These are phyloP conservation scores for Cariama cristata DNA, from an alignment of 2,113 vertebrate species.

Conservation along the genomic window DNA sequence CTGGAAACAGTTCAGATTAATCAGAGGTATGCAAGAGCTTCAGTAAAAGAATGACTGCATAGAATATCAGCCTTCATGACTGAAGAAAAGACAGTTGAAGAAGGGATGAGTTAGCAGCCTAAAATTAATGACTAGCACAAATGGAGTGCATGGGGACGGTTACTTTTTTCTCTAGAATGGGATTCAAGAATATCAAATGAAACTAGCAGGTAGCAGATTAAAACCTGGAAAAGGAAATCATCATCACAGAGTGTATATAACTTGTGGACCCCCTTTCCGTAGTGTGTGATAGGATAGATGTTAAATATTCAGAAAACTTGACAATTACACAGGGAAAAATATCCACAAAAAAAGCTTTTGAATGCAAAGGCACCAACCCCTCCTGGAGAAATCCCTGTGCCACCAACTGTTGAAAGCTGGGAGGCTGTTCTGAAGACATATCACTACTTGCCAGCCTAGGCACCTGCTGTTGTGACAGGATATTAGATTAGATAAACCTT, in stretches of 20 bases:
- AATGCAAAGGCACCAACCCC: background rate
- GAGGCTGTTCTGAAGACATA: background rate
- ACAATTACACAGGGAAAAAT: background rate
- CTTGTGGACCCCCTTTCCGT: background rate
- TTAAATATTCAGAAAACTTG: background rate
- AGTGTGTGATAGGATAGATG: background rate
- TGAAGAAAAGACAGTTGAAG: background rate
- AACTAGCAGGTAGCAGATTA: background rate
- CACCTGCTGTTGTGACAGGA: rapidly evolving
- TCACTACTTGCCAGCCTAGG: background rate
- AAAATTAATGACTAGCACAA: background rate
- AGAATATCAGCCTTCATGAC: background rate
- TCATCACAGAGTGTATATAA: background rate
- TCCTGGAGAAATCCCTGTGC: background rate
- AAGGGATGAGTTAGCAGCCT: background rate
- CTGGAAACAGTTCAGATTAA: background rate
- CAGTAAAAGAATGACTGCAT: background rate
- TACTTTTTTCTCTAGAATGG: background rate
- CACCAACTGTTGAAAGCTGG: background rate
- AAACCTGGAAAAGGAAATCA: background rate
- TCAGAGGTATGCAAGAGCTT: background rate
- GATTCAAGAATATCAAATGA: background rate
- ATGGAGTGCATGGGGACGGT: background rate
- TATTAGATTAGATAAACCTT: background rate
- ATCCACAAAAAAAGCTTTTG: background rate